Conservation (phyloP, 1,140 invertebrate species). For the Littorina saxatilis region DNA sequence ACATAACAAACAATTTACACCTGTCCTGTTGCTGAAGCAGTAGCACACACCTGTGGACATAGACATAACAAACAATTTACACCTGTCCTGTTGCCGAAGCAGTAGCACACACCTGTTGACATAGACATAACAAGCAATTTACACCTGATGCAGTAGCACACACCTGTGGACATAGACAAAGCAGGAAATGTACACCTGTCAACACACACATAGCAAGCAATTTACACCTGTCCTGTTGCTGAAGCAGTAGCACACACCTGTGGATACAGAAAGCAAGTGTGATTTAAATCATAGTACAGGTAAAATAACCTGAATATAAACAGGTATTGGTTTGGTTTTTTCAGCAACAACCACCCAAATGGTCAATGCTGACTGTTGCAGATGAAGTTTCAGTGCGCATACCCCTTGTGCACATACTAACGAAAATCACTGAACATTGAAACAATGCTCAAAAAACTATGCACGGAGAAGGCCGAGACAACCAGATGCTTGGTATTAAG, state of each 20-base stretch:
- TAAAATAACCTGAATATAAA: too few relatives aligned
- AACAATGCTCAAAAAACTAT: too few relatives aligned
- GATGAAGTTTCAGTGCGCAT: too few relatives aligned
- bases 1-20: background rate
- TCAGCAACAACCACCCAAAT: too few relatives aligned
- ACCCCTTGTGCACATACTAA: too few relatives aligned
- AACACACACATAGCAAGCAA: slow-evolving; percentile 55
- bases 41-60: slow-evolving; percentile 53
- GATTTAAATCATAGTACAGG: too few relatives aligned
- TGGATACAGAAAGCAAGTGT: background rate
- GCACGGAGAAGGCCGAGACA: too few relatives aligned
- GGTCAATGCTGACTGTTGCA: too few relatives aligned
- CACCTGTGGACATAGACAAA: slow-evolving; percentile 41
- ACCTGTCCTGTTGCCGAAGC: slow-evolving; percentile 51
- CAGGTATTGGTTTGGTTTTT: too few relatives aligned
- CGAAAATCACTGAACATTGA: too few relatives aligned
- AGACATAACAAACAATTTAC: slow-evolving; percentile 54
- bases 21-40: slow-evolving; percentile 48
- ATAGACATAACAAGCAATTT: background rate
- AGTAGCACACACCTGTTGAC: slow-evolving; percentile 52
- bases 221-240: slow-evolving; percentile 52
- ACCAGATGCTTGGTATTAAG: too few relatives aligned
- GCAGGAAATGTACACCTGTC: too few relatives aligned
- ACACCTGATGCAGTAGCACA: slow-evolving; percentile 51
- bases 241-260: slow-evolving; percentile 54